Evolutionary conservation across 2,797 vertebrate genomes (phyloP).

Genomic region (Melopsittacus undulatus): DNA sequence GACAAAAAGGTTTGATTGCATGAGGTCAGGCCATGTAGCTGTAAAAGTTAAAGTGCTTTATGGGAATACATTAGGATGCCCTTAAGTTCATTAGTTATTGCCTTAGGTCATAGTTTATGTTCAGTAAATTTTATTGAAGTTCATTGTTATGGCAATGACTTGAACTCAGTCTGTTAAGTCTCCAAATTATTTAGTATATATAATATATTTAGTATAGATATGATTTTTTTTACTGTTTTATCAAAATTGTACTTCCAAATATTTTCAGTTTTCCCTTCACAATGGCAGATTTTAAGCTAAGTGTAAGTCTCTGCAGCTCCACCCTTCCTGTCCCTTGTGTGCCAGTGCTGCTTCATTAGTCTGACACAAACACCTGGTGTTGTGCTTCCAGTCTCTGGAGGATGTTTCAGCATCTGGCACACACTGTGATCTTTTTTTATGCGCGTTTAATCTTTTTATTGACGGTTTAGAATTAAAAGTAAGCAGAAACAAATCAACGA

Average conservation of each 20-base stretch:
- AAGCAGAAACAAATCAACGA: constrained; percentile 22
- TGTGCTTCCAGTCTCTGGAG: constrained; percentile 72
- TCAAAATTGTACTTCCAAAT: background rate
- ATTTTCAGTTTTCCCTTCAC: background rate
- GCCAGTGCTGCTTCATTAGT: constrained; percentile 77
- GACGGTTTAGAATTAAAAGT: constrained; percentile 56
- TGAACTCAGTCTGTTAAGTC: constrained; percentile 45
- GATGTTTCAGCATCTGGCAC: constrained; percentile 73
- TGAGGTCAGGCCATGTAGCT: constrained; percentile 72
- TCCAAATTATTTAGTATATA: background rate
- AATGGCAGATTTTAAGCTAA: constrained; percentile 28
- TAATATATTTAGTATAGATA: background rate
- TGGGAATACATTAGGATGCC: constrained; percentile 78
- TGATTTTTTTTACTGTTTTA: background rate
- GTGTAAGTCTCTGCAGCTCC: constrained; percentile 23
- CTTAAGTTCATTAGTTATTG: constrained; percentile 83
- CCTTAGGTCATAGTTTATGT: constrained; percentile 82
- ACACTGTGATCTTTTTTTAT: constrained; percentile 61
- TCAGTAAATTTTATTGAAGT: constrained; percentile 76
- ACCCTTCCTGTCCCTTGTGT: constrained; percentile 50
- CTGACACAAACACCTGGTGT: constrained; percentile 83
- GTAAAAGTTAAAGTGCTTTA: constrained; percentile 80
- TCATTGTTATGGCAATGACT: constrained; percentile 69
- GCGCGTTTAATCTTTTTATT: constrained; percentile 47
- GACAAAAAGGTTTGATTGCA: constrained; percentile 61